Evolutionary conservation across 37 sponge, comb jelly and placozoan species (phyloP).

Genomic region (Diacarnus erythraeanus): DNA sequence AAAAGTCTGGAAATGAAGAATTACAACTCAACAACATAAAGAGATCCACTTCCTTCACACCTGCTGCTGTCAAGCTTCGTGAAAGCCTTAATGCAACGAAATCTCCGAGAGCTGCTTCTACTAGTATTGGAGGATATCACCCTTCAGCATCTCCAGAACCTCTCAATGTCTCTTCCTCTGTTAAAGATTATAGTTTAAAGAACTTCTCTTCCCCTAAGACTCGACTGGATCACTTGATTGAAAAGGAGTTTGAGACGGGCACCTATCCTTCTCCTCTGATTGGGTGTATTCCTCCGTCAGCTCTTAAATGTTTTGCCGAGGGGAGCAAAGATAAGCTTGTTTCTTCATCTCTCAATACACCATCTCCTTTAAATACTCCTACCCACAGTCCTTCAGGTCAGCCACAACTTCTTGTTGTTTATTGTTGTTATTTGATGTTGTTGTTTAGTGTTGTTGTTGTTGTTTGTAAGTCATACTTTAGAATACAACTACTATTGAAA

Average conservation of each 20-base stretch:
- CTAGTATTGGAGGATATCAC: not conserved
- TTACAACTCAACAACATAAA: not conserved
- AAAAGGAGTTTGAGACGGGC: conserved; percentile 9
- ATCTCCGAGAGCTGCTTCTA: not conserved
- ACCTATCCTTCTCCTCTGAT: conserved; percentile 35
- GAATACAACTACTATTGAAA: too few relatives aligned
- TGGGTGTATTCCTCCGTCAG: conserved; percentile 43
- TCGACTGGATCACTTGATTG: conserved; percentile 2
- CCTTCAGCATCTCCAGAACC: not conserved
- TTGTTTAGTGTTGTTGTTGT: not conserved
- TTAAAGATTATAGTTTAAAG: not conserved
- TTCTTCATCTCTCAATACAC: not conserved
- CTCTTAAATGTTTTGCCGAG: conserved; percentile 16
- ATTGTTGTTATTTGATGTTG: too few relatives aligned
- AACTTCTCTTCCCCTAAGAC: not conserved
- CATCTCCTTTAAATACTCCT: not conserved
- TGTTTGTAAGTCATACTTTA: too few relatives aligned
- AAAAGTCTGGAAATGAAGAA: not conserved
- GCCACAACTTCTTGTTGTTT: not conserved
- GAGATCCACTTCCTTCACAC: not conserved
- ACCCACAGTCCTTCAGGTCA: conserved; percentile 1
- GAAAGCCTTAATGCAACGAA: not conserved
- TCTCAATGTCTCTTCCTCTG: not conserved
- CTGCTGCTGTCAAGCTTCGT: conserved; percentile 7
- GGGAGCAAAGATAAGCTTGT: not conserved